Base-by-base conservation (phyloP, 2,797 vertebrate genomes). In the Spinus olivaceus region DNA sequence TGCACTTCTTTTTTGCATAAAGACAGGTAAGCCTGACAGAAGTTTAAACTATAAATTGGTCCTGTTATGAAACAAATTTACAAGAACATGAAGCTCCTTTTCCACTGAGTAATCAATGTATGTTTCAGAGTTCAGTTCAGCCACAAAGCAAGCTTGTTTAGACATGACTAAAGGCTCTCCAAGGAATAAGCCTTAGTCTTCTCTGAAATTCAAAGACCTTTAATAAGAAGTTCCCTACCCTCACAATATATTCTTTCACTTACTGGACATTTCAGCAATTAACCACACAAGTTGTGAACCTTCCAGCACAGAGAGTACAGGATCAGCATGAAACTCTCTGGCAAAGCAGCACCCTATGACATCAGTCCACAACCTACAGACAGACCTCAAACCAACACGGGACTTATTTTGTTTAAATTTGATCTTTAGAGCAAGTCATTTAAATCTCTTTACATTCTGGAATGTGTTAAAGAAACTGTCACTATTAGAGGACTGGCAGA, bases 191-290 rank as follows among this genome's bases (percentile, higher is more conserved):
- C 73, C 56, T 92, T 90, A 94, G 82, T 93, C 80, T 94, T 92
- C 82, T 88, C 85, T 44, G 90, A 94, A 93, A 93, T 89, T 61
- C 90, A 94, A 44, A 86, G 72, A 88, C 66, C 56, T 92, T 90
- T 88, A 96, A 86, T 95, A 96, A 94, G 71, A 94, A 92, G 41
- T 73, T 94, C 80, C 44, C 59, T 88, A 63, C 24, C 27, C 49
- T 91, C 81, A 96, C 74, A 94, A 92, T 95, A 61, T 79, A 96
- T 92, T 96, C 94, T 95, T 96, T 96, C 92, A 94, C 80, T 96
- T 90, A 94, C 89, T 86, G 88, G 80, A 86, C 56, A 32, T 95
- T 90, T 91, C 80, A 92, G 74, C 50, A 79, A 91, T 77, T 77
- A 95, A 83, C 92, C 92, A 92, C 91, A 80, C 70, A 88, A 95